These are phyloP conservation scores for Mergus octosetaceus DNA, from an alignment of 2,797 vertebrate species.

Conservation along the genomic window DNA sequence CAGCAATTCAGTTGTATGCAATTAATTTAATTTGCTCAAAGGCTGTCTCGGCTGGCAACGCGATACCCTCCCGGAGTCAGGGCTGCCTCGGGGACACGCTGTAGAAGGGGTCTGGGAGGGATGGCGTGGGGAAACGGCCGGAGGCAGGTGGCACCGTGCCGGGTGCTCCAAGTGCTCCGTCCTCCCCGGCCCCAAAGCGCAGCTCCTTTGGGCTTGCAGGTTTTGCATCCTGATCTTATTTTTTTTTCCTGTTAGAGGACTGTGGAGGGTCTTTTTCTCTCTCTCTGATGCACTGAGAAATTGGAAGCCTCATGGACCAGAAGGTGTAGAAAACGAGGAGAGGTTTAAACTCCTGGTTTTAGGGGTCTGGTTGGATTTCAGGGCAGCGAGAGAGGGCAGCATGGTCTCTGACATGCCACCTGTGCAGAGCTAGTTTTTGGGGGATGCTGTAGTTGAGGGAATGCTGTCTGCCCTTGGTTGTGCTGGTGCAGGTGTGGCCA, in stretches of 20 bases:
- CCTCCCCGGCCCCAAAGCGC: not conserved
- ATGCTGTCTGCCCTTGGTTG: not conserved
- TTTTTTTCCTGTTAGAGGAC: not conserved
- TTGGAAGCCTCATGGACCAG: not conserved
- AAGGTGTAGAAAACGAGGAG: not conserved
- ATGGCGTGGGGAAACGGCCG: not conserved
- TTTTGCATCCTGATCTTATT: not conserved
- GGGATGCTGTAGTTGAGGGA: not conserved
- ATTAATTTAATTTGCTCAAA: slow-evolving; percentile 26
- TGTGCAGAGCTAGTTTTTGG: not conserved
- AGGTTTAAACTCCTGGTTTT: not conserved
- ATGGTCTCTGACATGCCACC: not conserved
- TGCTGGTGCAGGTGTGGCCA: not conserved
- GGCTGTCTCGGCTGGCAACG: slow-evolving; percentile 17
- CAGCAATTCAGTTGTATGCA: slow-evolving; percentile 9
- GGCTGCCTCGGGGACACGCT: not conserved
- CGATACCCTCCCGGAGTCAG: not conserved
- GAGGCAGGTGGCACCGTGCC: not conserved
- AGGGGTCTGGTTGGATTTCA: not conserved
- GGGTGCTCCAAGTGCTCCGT: not conserved
- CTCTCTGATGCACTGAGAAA: not conserved
- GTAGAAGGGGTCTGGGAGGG: not conserved
- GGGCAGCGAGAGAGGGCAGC: not conserved
- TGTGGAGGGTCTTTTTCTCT: not conserved
- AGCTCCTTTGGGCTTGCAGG: not conserved